Conservation (phyloP, 2,888 invertebrate species). For the Drosophila greeni region DNA sequence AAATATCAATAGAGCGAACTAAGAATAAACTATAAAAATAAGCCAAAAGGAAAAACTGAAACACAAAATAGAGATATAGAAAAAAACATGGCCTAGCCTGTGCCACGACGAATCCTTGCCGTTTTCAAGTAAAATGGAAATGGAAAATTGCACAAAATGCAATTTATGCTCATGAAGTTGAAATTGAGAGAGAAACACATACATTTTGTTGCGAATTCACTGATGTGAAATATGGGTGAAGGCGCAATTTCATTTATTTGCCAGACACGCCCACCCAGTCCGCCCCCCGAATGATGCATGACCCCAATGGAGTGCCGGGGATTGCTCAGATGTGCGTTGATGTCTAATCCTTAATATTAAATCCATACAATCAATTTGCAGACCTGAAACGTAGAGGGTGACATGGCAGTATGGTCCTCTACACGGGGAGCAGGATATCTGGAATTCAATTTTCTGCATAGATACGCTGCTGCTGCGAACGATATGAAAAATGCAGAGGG, state of each 20-base stretch:
- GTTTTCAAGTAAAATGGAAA: slow-evolving; percentile 42
- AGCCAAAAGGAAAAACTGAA: slow-evolving; percentile 8
- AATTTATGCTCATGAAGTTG: slow-evolving; percentile 47
- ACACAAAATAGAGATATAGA: slow-evolving; percentile 12
- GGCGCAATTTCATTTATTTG: slow-evolving; percentile 38
- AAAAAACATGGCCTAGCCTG: slow-evolving; percentile 39
- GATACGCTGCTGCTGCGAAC: slow-evolving; percentile 48
- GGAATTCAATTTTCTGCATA: slow-evolving; percentile 72
- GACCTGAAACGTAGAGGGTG: slow-evolving; percentile 46
- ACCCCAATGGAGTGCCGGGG: slow-evolving; percentile 21
- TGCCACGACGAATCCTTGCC: slow-evolving; percentile 1
- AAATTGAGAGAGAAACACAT: slow-evolving; percentile 36
- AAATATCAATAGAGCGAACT: slow-evolving; percentile 23
- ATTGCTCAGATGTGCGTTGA: slow-evolving; percentile 56
- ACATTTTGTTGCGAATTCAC: slow-evolving; percentile 15
- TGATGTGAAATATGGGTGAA: slow-evolving; percentile 34
- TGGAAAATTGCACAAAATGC: slow-evolving; percentile 55
- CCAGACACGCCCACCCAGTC: slow-evolving; percentile 25
- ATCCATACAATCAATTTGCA: slow-evolving; percentile 69
- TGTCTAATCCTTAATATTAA: slow-evolving; percentile 70
- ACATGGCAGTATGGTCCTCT: slow-evolving; percentile 58
- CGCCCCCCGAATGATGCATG: slow-evolving; percentile 34
- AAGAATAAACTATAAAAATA: slow-evolving; percentile 42
- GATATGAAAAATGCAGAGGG: slow-evolving; percentile 44
- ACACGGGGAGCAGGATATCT: slow-evolving; percentile 33